These are phyloP conservation scores for Noturus placidus DNA, from an alignment of 2,113 vertebrate species.

Conservation along the genomic window DNA sequence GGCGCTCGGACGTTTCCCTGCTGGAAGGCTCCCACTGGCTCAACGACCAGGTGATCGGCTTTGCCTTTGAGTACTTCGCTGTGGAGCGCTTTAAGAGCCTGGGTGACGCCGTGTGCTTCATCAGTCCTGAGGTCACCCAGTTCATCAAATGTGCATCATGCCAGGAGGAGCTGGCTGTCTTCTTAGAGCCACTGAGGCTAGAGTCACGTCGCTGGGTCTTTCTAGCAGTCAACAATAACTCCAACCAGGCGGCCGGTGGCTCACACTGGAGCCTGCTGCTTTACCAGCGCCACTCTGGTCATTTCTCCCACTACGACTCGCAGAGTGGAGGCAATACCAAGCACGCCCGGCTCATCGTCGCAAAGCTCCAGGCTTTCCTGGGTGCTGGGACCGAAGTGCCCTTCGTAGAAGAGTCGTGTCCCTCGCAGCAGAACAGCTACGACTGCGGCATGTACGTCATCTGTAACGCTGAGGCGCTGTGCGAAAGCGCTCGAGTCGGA, in stretches of 20 bases:
- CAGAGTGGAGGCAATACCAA: slow-evolving; percentile 82
- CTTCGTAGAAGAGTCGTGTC: slow-evolving; percentile 85
- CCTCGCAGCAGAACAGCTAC: slow-evolving; percentile 93
- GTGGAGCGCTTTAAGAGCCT: slow-evolving; percentile 78
- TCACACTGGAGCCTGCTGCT: slow-evolving; percentile 96
- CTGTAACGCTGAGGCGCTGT: slow-evolving; percentile 87
- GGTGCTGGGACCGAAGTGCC: slow-evolving; percentile 67
- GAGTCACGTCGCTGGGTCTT: slow-evolving; percentile 79
- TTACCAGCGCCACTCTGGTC: slow-evolving; percentile 78
- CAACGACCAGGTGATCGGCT: slow-evolving; percentile 93
- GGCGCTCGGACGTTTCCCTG: slow-evolving; percentile 85
- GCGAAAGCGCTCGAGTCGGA: slow-evolving; percentile 70
- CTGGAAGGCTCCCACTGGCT: slow-evolving; percentile 93
- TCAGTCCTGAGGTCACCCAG: slow-evolving; percentile 94
- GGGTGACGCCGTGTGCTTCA: slow-evolving; percentile 75
- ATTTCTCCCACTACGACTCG: slow-evolving; percentile 93
- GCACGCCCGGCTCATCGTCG: slow-evolving; percentile 84
- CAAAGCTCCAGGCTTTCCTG: slow-evolving; percentile 83
- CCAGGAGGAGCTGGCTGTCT: slow-evolving; percentile 82
- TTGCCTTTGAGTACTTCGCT: slow-evolving; percentile 92
- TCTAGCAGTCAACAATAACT: slow-evolving; percentile 93
- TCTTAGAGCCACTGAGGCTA: slow-evolving; percentile 87
- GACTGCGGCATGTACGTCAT: slow-evolving; percentile 99
- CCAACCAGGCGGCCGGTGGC: slow-evolving; percentile 85
- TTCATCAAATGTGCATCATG: slow-evolving; percentile 91